These are phyloP conservation scores for Caenorhabditis afra DNA, from an alignment of 2,888 invertebrate genomes.

Conservation along the genomic window DNA sequence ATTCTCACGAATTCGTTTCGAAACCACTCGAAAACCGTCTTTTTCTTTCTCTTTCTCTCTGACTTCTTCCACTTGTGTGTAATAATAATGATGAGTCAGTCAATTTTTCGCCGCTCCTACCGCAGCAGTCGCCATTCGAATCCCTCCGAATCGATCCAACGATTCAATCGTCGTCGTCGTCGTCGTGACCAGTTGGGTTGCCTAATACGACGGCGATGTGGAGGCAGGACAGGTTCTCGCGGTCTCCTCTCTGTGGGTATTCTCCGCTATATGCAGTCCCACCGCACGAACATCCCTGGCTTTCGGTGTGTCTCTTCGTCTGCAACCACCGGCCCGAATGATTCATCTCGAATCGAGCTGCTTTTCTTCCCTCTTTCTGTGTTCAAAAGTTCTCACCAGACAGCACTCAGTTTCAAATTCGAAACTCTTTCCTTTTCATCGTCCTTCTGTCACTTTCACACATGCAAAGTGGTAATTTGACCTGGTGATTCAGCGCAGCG, in stretches of 20 bases:
- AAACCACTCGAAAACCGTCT: conserved; percentile 24
- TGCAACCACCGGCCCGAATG: background rate
- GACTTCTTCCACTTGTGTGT: conserved; percentile 33
- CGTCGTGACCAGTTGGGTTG: conserved; percentile 46
- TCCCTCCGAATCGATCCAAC: conserved; percentile 31
- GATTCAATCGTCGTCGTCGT: conserved; percentile 11
- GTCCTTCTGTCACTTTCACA: no score
- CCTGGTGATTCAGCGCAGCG: no score
- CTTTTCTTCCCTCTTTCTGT: background rate
- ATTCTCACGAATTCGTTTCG: background rate
- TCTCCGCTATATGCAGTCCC: conserved; percentile 17
- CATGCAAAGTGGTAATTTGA: no score
- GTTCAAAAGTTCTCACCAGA: background rate
- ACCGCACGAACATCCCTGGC: background rate
- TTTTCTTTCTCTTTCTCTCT: background rate
- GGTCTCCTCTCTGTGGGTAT: conserved; percentile 32
- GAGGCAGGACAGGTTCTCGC: conserved; percentile 40
- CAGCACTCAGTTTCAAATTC: background rate
- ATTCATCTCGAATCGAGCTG: background rate
- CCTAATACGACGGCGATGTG: conserved; percentile 34
- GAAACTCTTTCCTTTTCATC: background rate
- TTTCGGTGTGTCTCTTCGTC: background rate
- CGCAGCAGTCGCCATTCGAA: conserved; percentile 19
- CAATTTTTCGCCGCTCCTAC: background rate
- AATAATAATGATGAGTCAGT: conserved; percentile 53